phyloP scores from a whole-genome alignment of 2,113 vertebrate genomes.

The Megaceryle maxima region DNA sequence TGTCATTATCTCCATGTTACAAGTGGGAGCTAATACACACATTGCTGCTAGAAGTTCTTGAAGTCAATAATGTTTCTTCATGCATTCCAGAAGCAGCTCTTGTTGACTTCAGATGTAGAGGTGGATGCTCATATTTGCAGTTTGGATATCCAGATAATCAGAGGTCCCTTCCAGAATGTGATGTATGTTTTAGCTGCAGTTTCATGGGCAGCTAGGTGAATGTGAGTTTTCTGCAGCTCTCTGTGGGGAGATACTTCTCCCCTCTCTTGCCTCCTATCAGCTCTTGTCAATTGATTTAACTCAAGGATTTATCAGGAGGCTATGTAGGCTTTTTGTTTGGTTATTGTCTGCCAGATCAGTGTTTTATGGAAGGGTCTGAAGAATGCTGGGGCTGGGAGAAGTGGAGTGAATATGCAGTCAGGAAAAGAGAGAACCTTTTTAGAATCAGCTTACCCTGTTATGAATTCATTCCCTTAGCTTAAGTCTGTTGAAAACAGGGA shows the following conservation, averaged over 20 bases:
- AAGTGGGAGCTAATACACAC: not conserved
- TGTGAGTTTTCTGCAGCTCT: not conserved
- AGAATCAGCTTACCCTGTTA: not conserved
- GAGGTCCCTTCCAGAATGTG: not conserved
- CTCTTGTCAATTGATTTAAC: not conserved
- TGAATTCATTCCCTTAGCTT: not conserved
- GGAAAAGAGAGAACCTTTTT: not conserved
- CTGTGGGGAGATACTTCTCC: not conserved
- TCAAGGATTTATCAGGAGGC: not conserved
- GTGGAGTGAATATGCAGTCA: not conserved
- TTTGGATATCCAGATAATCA: not conserved
- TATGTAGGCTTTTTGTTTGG: not conserved
- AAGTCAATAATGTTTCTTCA: not conserved
- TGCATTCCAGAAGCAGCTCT: not conserved
- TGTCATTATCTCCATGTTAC: not conserved
- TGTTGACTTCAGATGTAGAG: not conserved
- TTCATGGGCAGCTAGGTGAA: not conserved
- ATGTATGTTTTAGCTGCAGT: not conserved
- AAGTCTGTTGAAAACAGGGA: not conserved
- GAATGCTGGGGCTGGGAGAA: not conserved
- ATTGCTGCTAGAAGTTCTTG: not conserved
- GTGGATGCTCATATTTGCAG: not conserved
- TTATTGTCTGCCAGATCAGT: not conserved
- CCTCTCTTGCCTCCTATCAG: not conserved
- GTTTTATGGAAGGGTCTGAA: not conserved